Evolutionary conservation across 2,888 invertebrate genomes (phyloP), one percentile per base, ranked within the genome.

Genomic region (Drosophila koepferae): DNA sequence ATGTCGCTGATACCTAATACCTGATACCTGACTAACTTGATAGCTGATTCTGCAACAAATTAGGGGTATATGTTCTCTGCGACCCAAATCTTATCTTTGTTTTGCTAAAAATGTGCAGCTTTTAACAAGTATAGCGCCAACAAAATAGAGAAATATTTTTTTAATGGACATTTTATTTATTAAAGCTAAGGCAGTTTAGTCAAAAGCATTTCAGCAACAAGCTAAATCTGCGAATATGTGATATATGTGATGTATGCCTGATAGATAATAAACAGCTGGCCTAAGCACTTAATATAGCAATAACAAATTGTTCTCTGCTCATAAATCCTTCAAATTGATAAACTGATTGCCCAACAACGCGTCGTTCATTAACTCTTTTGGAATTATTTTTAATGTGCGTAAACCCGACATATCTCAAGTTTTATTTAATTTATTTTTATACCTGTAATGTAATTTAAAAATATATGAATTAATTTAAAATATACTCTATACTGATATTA

Each of bases 71-170:
- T 72, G 81, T 72, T 77, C 46, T 10, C 18, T 38, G 43, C 40
- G 51, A 41, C 58, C 60, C 72, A 65, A 90, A 86, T 84, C 90
- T 84, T 72, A 84, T 84, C 83, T 60, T n/a, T 16, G 43, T 55
- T 44, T 28, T 65, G 71, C 67, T 53, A 80, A 69, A 80, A 80
- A 41, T 58, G 56, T 63, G 64, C 62, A 66, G 65, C 66, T 77
- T 46, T 61, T 60, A 16, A 40, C 28, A 14, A 49, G 3, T 63
- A 36, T 41, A 14, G 12, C 49, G 36, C 54, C 28, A 41, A 48
- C 51, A 63, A 63, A 63, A 23, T 43, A 28, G 6, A 60, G 10
- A 23, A 23, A 23, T 23, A 23, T 36, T 58, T 62, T 38, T 14
- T 18, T n/a, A n/a, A 41, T 12, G n/a, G 44, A 4, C 34, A 40